phyloP scores from a whole-genome alignment of 2,888 invertebrate genomes.

The Platycheirus rosarum region DNA sequence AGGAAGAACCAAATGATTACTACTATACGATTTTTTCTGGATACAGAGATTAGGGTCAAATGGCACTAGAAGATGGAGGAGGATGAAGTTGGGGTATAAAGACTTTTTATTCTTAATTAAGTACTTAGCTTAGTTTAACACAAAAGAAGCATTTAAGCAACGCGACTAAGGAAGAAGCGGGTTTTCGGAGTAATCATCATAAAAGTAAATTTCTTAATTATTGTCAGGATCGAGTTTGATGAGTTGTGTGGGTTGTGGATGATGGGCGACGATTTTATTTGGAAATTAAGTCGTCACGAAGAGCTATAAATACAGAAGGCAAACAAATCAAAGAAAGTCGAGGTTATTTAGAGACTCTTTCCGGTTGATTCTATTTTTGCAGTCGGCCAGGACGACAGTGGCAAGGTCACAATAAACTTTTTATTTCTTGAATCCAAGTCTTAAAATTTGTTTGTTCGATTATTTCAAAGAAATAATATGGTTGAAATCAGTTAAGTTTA shows the following conservation, averaged over 20 bases:
- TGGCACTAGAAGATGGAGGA: neutral
- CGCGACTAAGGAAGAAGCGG: neutral
- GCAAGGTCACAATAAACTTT: too few relatives aligned
- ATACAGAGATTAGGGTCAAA: neutral
- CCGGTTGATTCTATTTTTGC: too few relatives aligned
- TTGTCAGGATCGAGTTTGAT: neutral
- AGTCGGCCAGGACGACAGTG: too few relatives aligned
- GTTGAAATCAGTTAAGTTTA: too few relatives aligned
- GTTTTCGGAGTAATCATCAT: constrained; percentile 31
- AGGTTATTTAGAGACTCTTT: too few relatives aligned
- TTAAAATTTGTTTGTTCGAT: too few relatives aligned
- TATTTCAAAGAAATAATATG: too few relatives aligned
- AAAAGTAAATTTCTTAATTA: constrained; percentile 66
- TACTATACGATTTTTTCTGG: constrained; percentile 21
- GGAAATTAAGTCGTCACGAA: neutral
- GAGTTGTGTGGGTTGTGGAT: neutral
- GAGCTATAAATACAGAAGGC: too few relatives aligned
- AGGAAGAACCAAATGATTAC: constrained; percentile 45
- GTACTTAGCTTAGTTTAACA: constrained; percentile 61
- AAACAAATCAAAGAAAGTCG: too few relatives aligned
- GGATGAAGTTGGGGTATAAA: constrained; percentile 17
- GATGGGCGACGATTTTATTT: neutral
- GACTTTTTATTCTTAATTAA: constrained; percentile 68
- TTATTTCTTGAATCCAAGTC: too few relatives aligned
- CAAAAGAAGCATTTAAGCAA: constrained; percentile 14